Evolutionary conservation across 2,113 vertebrate genomes (phyloP).

Genomic region (Brienomyrus brachyistius): DNA sequence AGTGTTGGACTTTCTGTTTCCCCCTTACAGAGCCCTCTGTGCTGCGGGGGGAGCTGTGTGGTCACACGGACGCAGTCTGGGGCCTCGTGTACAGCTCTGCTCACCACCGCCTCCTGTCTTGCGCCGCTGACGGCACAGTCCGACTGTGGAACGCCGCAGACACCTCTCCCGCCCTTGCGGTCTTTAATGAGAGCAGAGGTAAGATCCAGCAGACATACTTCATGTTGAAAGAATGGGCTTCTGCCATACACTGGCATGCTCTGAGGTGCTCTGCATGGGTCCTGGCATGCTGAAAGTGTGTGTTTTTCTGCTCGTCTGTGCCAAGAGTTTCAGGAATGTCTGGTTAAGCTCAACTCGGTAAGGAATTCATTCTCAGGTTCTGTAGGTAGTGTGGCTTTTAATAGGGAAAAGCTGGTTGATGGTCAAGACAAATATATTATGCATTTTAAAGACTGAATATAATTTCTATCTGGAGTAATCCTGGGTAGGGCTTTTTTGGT

Average conservation of each 20-base stretch:
- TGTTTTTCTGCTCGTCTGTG: neutral
- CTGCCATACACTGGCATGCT: neutral
- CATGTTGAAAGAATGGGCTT: neutral
- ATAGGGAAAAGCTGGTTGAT: neutral
- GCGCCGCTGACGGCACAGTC: slow-evolving; percentile 91
- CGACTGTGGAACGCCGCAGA: slow-evolving; percentile 83
- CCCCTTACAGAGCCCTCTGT: slow-evolving; percentile 75
- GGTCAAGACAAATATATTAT: neutral
- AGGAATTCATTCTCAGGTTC: neutral
- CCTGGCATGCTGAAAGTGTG: neutral
- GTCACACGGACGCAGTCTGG: slow-evolving; percentile 90
- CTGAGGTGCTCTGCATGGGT: neutral
- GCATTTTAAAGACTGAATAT: too few relatives aligned
- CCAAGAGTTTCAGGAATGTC: neutral
- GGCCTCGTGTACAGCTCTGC: slow-evolving; percentile 83
- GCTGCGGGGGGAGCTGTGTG: slow-evolving; percentile 75
- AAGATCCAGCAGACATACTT: slow-evolving; percentile 18
- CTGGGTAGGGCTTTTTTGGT: neutral
- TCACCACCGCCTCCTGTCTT: slow-evolving; percentile 87
- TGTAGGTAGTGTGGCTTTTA: neutral
- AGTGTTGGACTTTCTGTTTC: neutral
- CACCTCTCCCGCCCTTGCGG: slow-evolving; percentile 71
- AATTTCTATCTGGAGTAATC: neutral
- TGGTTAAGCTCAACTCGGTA: neutral
- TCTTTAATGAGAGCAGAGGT: slow-evolving; percentile 91